Evolutionary conservation across 2,113 vertebrate genomes (phyloP).

Genomic region (Terrapene triunguis): DNA sequence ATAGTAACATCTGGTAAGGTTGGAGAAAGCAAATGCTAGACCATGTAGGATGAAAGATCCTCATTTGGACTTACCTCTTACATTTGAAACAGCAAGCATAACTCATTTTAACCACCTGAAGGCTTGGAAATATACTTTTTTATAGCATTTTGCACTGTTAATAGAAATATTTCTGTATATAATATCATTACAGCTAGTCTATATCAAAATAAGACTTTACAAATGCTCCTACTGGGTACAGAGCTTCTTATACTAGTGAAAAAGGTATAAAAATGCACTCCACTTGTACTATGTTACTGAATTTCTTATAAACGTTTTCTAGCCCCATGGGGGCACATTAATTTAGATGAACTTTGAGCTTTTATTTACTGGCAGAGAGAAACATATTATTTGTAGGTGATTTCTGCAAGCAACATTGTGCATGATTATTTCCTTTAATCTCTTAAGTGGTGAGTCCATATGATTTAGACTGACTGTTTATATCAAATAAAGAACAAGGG

Average conservation of each 20-base stretch:
- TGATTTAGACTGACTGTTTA: constrained; percentile 64
- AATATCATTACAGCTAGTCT: not conserved
- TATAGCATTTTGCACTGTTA: not conserved
- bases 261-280: not conserved
- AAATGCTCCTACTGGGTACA: not conserved
- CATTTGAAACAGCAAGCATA: not conserved
- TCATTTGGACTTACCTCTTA: not conserved
- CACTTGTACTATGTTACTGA: constrained; percentile 3
- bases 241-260: not conserved
- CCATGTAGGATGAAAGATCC: not conserved
- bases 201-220: constrained; percentile 2
- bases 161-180: not conserved
- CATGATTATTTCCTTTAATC: constrained; percentile 66
- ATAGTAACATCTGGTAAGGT: not conserved
- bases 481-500: constrained; percentile 39
- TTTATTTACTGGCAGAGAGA: constrained; percentile 53
- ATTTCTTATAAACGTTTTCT: not conserved
- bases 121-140: not conserved
- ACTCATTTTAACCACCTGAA: not conserved
- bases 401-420: constrained; percentile 54
- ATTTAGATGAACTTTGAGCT: constrained; percentile 52
- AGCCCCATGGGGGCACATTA: constrained; percentile 24
- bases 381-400: constrained; percentile 45
- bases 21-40: not conserved
- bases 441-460: constrained; percentile 65